These are phyloP conservation scores for Mormyrops attenuatus DNA, from an alignment of 2,797 vertebrate genomes.

Conservation along the genomic window DNA sequence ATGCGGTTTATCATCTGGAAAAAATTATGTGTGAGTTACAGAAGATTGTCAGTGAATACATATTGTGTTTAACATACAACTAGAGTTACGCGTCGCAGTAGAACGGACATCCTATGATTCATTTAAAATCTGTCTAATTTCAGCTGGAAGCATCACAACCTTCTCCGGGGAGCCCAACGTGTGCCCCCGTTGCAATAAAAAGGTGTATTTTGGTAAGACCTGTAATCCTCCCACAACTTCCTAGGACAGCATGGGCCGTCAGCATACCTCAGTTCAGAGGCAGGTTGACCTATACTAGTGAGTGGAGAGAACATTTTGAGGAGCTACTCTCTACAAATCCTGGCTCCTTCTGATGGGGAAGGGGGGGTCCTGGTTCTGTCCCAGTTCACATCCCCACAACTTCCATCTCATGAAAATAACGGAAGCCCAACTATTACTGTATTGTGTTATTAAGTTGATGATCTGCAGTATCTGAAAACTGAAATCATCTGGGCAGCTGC, in stretches of 20 bases:
- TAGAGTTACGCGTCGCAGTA: neutral
- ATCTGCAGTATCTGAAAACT: neutral
- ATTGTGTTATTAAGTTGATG: neutral
- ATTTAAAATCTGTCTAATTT: constrained; percentile 18
- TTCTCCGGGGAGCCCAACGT: constrained; percentile 92
- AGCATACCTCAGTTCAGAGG: neutral
- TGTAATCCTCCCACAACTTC: neutral
- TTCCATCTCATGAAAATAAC: neutral
- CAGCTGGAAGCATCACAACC: constrained; percentile 87
- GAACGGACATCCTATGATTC: neutral
- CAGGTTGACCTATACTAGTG: neutral
- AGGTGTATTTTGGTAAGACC: constrained; percentile 92
- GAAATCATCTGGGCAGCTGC: neutral
- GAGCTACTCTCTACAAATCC: neutral
- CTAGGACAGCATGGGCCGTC: neutral
- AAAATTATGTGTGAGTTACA: neutral
- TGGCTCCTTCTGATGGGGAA: neutral
- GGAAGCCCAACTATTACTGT: neutral
- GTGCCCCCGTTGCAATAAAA: constrained; percentile 89
- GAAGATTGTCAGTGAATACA: neutral
- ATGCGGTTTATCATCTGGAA: neutral
- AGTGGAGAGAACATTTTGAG: neutral
- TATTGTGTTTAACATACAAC: neutral
- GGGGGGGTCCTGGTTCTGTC: neutral
- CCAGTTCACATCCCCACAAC: neutral